A percentile compares a stretch with the other conserved stretches of the same genome.
These are phyloP conservation scores for Sphaeramia orbicularis DNA, from an alignment of 2,797 vertebrate genomes.

Conservation along the genomic window DNA sequence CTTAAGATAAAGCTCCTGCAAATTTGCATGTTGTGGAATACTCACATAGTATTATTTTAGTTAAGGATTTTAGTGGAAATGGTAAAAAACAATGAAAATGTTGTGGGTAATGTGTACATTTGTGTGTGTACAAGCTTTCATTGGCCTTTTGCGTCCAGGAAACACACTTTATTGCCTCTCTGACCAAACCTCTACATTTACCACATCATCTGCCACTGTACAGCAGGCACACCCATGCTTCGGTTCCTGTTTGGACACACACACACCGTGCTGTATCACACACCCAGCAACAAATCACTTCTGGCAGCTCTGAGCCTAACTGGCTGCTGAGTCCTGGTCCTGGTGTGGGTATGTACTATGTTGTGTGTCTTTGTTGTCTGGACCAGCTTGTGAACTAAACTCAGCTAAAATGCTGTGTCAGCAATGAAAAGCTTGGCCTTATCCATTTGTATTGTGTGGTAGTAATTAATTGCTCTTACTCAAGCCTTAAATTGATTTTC, in stretches of 20 bases:
- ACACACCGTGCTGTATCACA: slow-evolving; percentile 40
- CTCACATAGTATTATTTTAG: too few relatives aligned
- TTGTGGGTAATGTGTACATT: slow-evolving; percentile 11
- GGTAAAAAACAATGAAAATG: neutral
- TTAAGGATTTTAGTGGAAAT: neutral
- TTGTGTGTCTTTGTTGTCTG: slow-evolving; percentile 33
- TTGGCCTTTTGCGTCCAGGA: slow-evolving; percentile 55
- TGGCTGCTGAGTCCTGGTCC: slow-evolving; percentile 29
- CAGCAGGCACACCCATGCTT: slow-evolving; percentile 69
- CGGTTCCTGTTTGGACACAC: slow-evolving; percentile 73
- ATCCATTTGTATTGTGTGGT: slow-evolving; percentile 3
- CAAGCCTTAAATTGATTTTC: slow-evolving; percentile 9
- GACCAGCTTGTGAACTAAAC: slow-evolving; percentile 45
- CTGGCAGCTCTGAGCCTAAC: slow-evolving; percentile 30
- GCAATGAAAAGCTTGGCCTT: slow-evolving; percentile 4
- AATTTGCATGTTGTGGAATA: too few relatives aligned
- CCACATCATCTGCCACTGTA: slow-evolving; percentile 60
- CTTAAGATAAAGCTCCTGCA: too few relatives aligned
- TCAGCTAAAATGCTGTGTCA: slow-evolving; percentile 41
- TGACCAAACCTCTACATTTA: slow-evolving; percentile 68
- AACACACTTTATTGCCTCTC: slow-evolving; percentile 66
- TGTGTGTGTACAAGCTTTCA: slow-evolving; percentile 30
- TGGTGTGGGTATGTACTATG: slow-evolving; percentile 24
- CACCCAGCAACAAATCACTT: slow-evolving; percentile 42
- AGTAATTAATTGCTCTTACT: slow-evolving; percentile 18